Conservation (phyloP, 2,888 invertebrate species). For the Drosophila planitibia region DNA sequence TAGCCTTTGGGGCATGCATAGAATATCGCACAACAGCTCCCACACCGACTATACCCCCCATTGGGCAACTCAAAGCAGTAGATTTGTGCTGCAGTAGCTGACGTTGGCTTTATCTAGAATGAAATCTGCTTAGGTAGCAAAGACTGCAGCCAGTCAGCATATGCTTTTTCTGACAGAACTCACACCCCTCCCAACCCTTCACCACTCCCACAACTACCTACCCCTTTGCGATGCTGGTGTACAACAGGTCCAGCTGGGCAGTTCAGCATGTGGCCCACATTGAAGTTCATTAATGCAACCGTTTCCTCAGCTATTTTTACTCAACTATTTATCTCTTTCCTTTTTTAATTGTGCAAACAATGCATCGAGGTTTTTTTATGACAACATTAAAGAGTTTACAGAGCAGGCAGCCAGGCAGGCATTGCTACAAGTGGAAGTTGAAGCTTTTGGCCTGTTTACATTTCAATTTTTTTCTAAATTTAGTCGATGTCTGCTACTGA, state of each 20-base stretch:
- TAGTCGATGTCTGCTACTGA: conserved; percentile 49
- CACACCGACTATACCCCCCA: neutral
- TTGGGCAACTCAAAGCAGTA: conserved; percentile 47
- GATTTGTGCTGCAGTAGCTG: conserved; percentile 62
- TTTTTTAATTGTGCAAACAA: conserved; percentile 68
- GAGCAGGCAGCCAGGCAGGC: conserved; percentile 12
- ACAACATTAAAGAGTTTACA: conserved; percentile 67
- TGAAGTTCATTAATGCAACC: conserved; percentile 65
- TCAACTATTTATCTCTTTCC: conserved; percentile 30
- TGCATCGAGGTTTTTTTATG: conserved; percentile 53
- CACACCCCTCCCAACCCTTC: neutral
- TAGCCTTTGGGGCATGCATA: conserved; percentile 50
- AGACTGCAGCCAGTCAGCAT: conserved; percentile 25
- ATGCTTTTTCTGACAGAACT: conserved; percentile 15
- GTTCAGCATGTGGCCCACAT: conserved; percentile 57
- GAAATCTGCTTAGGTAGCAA: conserved; percentile 76
- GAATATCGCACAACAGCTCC: conserved; percentile 34
- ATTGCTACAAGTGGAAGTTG: conserved; percentile 47
- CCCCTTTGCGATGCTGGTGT: neutral
- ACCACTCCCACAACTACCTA: neutral
- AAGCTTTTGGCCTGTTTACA: conserved; percentile 53
- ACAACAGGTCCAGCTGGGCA: conserved; percentile 30
- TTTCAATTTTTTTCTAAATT: conserved; percentile 59
- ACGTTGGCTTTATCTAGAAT: conserved; percentile 74
- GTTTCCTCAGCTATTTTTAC: conserved; percentile 49